Percentiles rank a stretch among this genome's conserved stretches.
phyloP scores from a whole-genome alignment of 2,797 vertebrate species.

The Pangasius macronema region DNA sequence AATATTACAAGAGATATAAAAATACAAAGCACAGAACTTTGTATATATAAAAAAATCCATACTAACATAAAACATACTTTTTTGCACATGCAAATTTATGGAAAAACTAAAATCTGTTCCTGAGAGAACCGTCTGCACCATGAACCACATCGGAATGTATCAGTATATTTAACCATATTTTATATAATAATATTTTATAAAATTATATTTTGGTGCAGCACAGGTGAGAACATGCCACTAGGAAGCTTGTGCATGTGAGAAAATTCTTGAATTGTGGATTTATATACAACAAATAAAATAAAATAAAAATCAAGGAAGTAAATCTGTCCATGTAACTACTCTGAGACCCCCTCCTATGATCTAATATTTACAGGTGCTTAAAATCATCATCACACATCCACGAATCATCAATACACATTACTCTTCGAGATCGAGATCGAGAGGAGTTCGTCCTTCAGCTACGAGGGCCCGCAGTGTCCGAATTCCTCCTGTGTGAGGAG shows the following conservation, averaged over 20 bases:
- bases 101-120: background rate
- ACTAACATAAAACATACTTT: background rate
- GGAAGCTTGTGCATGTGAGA: too few relatives aligned
- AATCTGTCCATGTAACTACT: background rate
- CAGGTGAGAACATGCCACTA: background rate
- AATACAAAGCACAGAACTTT: background rate
- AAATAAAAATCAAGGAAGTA: background rate
- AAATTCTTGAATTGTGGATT: background rate
- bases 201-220: background rate
- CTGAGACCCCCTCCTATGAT: background rate
- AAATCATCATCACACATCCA: background rate
- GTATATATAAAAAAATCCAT: background rate
- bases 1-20: background rate
- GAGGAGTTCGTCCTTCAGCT: too few relatives aligned
- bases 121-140: background rate
- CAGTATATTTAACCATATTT: background rate
- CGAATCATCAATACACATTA: too few relatives aligned
- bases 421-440: too few relatives aligned
- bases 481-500: constrained; percentile 66
- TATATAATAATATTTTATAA: background rate
- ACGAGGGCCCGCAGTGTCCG: too few relatives aligned
- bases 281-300: background rate
- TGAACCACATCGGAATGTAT: background rate
- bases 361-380: background rate
- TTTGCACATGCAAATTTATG: background rate